Conservation (phyloP, 1,140 invertebrate species). For the Eufriesea mexicana region DNA sequence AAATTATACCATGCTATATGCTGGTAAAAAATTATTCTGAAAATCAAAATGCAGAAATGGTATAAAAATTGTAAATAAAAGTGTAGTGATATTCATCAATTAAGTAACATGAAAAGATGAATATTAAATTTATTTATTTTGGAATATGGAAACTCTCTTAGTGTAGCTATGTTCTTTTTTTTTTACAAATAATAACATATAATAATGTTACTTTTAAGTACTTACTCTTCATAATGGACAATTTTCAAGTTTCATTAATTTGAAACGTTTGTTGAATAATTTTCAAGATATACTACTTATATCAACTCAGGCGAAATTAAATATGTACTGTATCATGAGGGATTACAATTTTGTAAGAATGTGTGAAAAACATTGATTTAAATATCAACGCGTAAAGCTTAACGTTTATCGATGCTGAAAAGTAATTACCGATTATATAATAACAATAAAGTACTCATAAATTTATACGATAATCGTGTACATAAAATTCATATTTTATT, state of each 20-base stretch:
- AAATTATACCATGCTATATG: neutral
- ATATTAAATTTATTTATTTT: constrained; percentile 38
- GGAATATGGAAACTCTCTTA: constrained; percentile 7
- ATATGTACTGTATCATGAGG: neutral
- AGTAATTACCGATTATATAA: neutral
- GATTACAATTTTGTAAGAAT: neutral
- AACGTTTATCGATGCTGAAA: neutral
- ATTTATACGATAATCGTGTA: neutral
- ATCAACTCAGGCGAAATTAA: neutral
- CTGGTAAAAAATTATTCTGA: neutral
- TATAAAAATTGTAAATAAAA: constrained; percentile 3
- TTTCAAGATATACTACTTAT: neutral
- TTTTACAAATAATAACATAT: constrained; percentile 8
- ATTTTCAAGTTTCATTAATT: neutral
- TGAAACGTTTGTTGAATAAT: neutral
- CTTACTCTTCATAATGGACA: neutral
- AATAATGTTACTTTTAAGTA: constrained; percentile 19
- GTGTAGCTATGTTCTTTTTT: neutral
- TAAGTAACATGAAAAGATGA: neutral
- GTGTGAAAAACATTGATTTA: neutral
- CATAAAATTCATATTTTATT: constrained; percentile 19
- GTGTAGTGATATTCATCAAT: neutral
- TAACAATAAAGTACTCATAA: neutral
- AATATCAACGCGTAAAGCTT: neutral
- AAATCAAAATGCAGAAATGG: constrained; percentile 23